Base-by-base conservation (phyloP, 2,113 vertebrate genomes). In the Labeo rohita region DNA sequence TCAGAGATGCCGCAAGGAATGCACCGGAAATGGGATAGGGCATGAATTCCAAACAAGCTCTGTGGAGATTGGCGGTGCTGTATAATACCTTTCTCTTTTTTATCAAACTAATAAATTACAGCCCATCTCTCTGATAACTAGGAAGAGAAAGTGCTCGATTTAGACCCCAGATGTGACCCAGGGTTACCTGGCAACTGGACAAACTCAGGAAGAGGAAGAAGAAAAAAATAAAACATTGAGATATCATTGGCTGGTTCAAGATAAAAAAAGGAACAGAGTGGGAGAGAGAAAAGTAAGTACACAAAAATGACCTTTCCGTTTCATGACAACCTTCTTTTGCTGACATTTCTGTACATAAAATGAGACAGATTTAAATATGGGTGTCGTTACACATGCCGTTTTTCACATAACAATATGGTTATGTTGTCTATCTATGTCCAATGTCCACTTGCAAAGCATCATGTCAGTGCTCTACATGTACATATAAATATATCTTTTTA, bases 131-230 rank as follows among this genome's bases (percentile, higher is more conserved):
- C 81, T 80, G 70, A 89, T 86, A 88, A 89, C 83, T 76, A 84
- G 77, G 80, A 84, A 80, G 84, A 94, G 89, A 89, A 88, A 85
- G 76, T 83, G 80, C 90, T 87, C 87, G 89, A 91, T 90, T 90
- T 88, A 88, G 85, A 86, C 83, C 75, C 86, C 90, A 92, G 91
- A 88, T 90, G 90, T 92, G 91, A 89, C 90, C 89, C 89, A 87
- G 85, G 85, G 90, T 92, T 90, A 91, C 91, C 91, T 92, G 90
- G 91, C 91, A 90, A 92, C 90, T 90, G 89, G 90, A 90, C 89
- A 89, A 90, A 85, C 85, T 78, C 82, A 85, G 66, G 76, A 78
- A 61, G 66, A 65, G 50, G 63, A 43, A 34, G 49, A 28, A 47
- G 34, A 72, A 56, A 49, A 34, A 52, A 73, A 36, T 4, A 68